Percentiles rank a stretch among this genome's conserved stretches.
These are phyloP conservation scores for Ferrisia virgata DNA, from an alignment of 2,888 invertebrate genomes.

Conservation along the genomic window DNA sequence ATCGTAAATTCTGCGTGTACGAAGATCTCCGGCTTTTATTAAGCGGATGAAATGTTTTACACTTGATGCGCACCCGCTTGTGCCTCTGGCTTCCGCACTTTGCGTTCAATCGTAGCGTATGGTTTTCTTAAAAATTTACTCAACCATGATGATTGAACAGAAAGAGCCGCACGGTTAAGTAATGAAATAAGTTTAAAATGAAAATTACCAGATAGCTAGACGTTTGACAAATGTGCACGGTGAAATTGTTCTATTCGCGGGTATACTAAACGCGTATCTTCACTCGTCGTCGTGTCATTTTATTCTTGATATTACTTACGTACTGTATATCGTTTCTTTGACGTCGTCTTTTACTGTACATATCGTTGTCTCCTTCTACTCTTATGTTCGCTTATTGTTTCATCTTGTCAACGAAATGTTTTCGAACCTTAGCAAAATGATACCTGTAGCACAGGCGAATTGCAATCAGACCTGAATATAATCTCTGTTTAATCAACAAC, in stretches of 20 bases:
- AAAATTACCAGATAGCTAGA: background rate
- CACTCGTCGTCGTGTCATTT: background rate
- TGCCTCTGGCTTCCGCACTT: background rate
- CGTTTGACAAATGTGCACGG: background rate
- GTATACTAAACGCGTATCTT: too few species aligned
- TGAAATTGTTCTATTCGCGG: background rate
- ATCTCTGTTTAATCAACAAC: too few species aligned
- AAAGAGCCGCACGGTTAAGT: background rate
- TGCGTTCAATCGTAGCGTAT: background rate
- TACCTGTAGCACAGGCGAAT: too few species aligned
- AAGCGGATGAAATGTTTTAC: slow-evolving; percentile 16
- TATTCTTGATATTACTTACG: slow-evolving; percentile 47
- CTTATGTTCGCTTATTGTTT: too few species aligned
- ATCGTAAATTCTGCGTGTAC: background rate
- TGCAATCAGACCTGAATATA: too few species aligned
- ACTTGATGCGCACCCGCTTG: background rate
- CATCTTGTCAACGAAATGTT: too few species aligned
- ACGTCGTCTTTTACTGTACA: too few species aligned
- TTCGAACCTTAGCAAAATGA: too few species aligned
- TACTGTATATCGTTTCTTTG: slow-evolving; percentile 44
- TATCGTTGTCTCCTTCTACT: too few species aligned
- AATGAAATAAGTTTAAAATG: slow-evolving; percentile 8
- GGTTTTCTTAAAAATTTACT: background rate
- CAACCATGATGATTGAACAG: slow-evolving; percentile 4
- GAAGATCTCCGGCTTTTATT: background rate